Evolutionary conservation across 2,888 invertebrate species (phyloP), one percentile per base, ranked within the genome.

Genomic region (Hesperia comma): DNA sequence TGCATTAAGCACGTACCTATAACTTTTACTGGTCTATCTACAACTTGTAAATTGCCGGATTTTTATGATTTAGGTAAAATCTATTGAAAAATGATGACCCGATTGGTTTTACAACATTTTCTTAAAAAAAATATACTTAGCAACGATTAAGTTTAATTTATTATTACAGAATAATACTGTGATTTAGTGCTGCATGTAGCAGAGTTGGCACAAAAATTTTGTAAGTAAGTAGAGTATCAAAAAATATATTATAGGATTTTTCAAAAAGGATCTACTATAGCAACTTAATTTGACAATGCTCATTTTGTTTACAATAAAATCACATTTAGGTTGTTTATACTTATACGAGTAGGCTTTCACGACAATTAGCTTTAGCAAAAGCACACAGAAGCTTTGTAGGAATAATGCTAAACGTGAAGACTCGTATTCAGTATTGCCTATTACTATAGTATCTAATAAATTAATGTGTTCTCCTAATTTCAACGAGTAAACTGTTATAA

Each of bases 201-300:
- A 56, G 41, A 46, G 21, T 70, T 71, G 72, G 72, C 72, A 72
- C 71, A 63, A 55, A 46, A 15, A 46, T 15, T 46, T 46, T 17
- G 6, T 37, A 37, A 37, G 43, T 46, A 46, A 5, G 26, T 17
- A 46, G 8, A 46, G 43, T 17, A 46, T 46, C 43, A 17, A 46
- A 46, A 46, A 46, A 46, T 15, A 46, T 46, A 5, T 2, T 26
- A 17, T 15, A 7, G 43, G 8, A 46, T 58, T 46, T 41, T 3
- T 51, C 21, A 21, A 51, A 46, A 46, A 46, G 15, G 12, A 15
- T 46, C 15, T n/a, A 37, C 37, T 37, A 37, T 37, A 37, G 12
- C 12, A 37, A 37, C 37, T 37, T 12, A 37, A 12, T 46, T 15
- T 6, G 7, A 46, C 15, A 12, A 46, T 17, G 12, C 4, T 17